Conservation (phyloP, 2,797 vertebrate genomes). For the Chelon auratus region DNA sequence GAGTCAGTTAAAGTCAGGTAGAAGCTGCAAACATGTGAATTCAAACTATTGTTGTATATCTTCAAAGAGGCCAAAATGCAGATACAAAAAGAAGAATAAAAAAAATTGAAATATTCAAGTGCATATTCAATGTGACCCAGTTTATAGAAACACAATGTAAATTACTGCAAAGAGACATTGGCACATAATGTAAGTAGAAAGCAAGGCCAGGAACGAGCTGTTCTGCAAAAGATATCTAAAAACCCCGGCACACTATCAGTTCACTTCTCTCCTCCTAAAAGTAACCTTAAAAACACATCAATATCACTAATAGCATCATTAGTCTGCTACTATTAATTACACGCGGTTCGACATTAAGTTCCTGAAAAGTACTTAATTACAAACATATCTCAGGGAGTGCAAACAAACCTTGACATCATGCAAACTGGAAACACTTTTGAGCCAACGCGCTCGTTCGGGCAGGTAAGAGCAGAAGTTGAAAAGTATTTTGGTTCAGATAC, state of each 20-base stretch:
- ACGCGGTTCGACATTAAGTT: constrained; percentile 29
- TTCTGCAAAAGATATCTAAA: constrained; percentile 27
- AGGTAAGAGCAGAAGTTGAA: constrained; percentile 39
- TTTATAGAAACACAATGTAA: constrained; percentile 35
- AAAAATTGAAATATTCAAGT: constrained; percentile 37
- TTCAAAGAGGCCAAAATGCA: constrained; percentile 29
- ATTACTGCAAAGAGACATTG: constrained; percentile 30
- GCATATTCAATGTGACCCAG: constrained; percentile 31
- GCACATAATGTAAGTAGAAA: constrained; percentile 45
- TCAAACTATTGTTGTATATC: constrained; percentile 10
- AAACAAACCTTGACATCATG: constrained; percentile 70
- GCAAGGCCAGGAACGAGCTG: constrained; percentile 33
- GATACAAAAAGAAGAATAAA: constrained; percentile 21
- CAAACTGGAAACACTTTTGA: constrained; percentile 55
- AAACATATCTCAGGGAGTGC: constrained; percentile 47
- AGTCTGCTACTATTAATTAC: constrained; percentile 56
- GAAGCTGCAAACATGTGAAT: constrained; percentile 15
- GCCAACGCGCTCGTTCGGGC: constrained; percentile 31
- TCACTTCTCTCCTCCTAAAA: constrained; percentile 8
- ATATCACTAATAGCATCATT: constrained; percentile 32
- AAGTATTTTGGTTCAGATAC: constrained; percentile 62
- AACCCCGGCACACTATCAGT: constrained; percentile 25
- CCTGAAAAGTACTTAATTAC: constrained; percentile 38
- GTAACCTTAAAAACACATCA: constrained; percentile 32
- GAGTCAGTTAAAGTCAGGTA: constrained; percentile 5